Evolutionary conservation across 2,797 vertebrate genomes (phyloP), one percentile per base, ranked within the genome.

Genomic region (Argyrosomus regius): DNA sequence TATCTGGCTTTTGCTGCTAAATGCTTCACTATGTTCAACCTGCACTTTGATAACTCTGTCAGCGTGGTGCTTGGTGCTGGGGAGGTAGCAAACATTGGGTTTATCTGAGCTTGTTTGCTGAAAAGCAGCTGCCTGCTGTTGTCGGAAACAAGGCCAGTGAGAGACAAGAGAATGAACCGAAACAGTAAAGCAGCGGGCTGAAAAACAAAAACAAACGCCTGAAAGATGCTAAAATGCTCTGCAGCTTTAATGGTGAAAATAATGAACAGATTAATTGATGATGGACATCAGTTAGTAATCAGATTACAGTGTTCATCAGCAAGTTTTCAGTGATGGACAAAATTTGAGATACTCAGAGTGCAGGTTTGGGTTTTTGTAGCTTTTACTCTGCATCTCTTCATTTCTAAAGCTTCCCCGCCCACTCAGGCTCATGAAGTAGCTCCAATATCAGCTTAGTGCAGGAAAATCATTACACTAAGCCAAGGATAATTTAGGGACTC

Each of bases 401-500:
- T 75, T 56, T 75, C 60, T 76, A 22, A 66, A 79, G 49, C 78
- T 71, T 57, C 54, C 11, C 65, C 26, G 31, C 71, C 79, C 62
- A 52, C 79, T 75, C 56, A 1, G 60, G 41, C 81, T 83, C 63
- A 64, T 54, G 66, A 81, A 77, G 83, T 52, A 82, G 81, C 89
- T 89, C 66, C 91, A 81, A 93, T 85, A 83, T 72, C 80, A 66
- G 88, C 79, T 90, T 83, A 91, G 84, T 12, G 73, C 48, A 0
- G 67, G 60, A 64, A 82, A 89, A 88, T 88, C 83, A 87, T 88
- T 81, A 72, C 61, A 53, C 80, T 90, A 88, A 93, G 70, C 85
- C 80, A 31, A 22, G 49, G 80, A 83, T 87, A 10, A 91, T 91
- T 89, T 78, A 81, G 74, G 64, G 70, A 78, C 54, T 86, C 57